phyloP scores from a whole-genome alignment of 2,113 vertebrate species.

The Paraplagusia blochii region DNA sequence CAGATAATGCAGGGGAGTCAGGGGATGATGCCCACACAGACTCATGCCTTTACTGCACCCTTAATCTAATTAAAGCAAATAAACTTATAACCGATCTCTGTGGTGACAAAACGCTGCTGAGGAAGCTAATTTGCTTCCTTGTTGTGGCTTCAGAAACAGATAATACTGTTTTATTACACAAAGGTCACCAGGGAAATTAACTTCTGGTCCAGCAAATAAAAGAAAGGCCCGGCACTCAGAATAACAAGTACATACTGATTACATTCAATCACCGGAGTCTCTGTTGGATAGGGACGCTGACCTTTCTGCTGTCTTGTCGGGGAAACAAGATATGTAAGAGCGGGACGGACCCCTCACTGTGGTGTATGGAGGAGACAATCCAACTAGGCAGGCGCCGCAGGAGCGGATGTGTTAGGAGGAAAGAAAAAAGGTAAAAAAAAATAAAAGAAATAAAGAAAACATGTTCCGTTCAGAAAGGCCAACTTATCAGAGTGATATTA shows the following conservation, averaged over 20 bases:
- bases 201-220: conserved; percentile 87
- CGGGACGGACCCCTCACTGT: conserved; percentile 41
- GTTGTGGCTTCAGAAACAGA: conserved; percentile 83
- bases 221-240: conserved; percentile 74
- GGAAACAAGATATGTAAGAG: conserved; percentile 73
- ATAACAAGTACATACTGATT: conserved; percentile 85
- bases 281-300: conserved; percentile 76
- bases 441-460: too few relatives aligned
- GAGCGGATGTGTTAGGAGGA: conserved; percentile 42
- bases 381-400: conserved; percentile 53
- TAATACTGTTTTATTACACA: conserved; percentile 88
- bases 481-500: too few relatives aligned
- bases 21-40: conserved; percentile 63
- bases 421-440: too few relatives aligned
- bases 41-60: conserved; percentile 73
- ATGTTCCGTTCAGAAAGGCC: too few relatives aligned
- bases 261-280: conserved; percentile 79
- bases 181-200: conserved; percentile 97
- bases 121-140: conserved; percentile 84
- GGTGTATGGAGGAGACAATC: conserved; percentile 73
- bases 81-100: conserved; percentile 89
- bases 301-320: conserved; percentile 78
- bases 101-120: conserved; percentile 80
- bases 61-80: conserved; percentile 88
- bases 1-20: conserved; percentile 72